Base-by-base conservation (phyloP, 2,113 vertebrate genomes). In the Pomatorhinus ruficollis region DNA sequence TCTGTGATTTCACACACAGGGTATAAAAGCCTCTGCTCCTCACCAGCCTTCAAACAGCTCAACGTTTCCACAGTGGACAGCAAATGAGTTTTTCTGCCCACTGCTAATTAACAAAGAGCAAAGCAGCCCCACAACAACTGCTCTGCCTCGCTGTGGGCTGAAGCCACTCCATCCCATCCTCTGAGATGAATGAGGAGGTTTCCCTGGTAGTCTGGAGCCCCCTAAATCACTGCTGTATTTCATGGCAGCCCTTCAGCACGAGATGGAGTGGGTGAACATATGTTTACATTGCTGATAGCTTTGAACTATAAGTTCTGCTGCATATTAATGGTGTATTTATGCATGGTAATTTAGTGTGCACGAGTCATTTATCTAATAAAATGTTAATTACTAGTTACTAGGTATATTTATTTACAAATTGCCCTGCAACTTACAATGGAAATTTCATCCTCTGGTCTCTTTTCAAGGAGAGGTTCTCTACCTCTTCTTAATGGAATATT, bases 301-400 rank as follows among this genome's bases (percentile, higher is more conserved):
- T 93, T 96, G 95, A 97, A 98, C 96, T 97, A 63, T 93, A 94
- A 97, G 96, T 97, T 97, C 95, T 97, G 83, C 96, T 97, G 97
- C 97, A 96, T 97, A 97, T 98, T 98, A 97, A 97, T 96, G 83
- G 72, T 37, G 94, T 96, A 96, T 97, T 97, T 97, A 95, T 97
- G 94, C 97, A 96, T 89, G 93, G 93, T 97, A 97, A 97, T 97
- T 97, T 96, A 97, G 90, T 24, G 10, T 96, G 93, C 95, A 92
- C 5, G 83, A 98, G 95, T 97, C 91, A 97, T 98, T 97, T 98
- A 96, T 97, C 96, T 97, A 97, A 97, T 97, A 97, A 98, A 97
- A 98, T 96, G 95, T 98, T 97, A 98, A 98, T 98, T 97, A 97
- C 96, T 95, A 66, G 92, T 97, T 97, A 93, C 96, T 97, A 95